phyloP scores from a whole-genome alignment of 2,797 vertebrate genomes.

The Siniperca undulata region DNA sequence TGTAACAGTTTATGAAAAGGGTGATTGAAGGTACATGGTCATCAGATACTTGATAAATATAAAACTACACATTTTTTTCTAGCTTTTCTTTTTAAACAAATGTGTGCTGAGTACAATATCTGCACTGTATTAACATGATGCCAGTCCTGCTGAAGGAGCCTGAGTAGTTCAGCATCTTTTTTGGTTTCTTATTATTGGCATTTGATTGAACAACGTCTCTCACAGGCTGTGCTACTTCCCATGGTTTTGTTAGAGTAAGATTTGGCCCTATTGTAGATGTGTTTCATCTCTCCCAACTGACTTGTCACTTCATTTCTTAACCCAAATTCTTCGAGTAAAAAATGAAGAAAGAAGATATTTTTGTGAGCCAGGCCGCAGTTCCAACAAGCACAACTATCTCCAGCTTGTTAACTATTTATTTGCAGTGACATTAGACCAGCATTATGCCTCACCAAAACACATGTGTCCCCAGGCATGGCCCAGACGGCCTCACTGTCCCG shows the following conservation, averaged over 20 bases:
- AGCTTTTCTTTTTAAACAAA: slow-evolving; percentile 16
- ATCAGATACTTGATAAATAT: not conserved
- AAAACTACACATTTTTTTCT: slow-evolving; percentile 14
- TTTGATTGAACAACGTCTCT: slow-evolving; percentile 40
- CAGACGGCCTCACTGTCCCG: slow-evolving; percentile 77
- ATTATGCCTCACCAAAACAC: slow-evolving; percentile 85
- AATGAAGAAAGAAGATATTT: slow-evolving; percentile 43
- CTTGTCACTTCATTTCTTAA: slow-evolving; percentile 54
- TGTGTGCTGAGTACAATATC: slow-evolving; percentile 4
- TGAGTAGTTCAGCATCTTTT: slow-evolving; percentile 38
- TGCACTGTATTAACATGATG: slow-evolving; percentile 10
- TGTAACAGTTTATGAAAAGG: not conserved
- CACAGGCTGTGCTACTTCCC: slow-evolving; percentile 27
- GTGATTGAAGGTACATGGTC: not conserved
- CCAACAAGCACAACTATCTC: slow-evolving; percentile 77
- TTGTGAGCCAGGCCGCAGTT: slow-evolving; percentile 55
- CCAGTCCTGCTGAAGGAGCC: slow-evolving; percentile 23
- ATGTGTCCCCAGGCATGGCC: slow-evolving; percentile 85
- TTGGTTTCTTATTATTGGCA: slow-evolving; percentile 40
- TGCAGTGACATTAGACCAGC: slow-evolving; percentile 85
- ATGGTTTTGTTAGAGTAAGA: slow-evolving; percentile 43
- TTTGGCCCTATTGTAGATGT: slow-evolving; percentile 17
- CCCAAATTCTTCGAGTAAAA: slow-evolving; percentile 45
- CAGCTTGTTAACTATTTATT: slow-evolving; percentile 91
- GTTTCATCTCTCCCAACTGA: slow-evolving; percentile 44